Evolutionary conservation across 2,113 vertebrate species (phyloP), one percentile per base, ranked within the genome.

Genomic region (Fregata magnificens): DNA sequence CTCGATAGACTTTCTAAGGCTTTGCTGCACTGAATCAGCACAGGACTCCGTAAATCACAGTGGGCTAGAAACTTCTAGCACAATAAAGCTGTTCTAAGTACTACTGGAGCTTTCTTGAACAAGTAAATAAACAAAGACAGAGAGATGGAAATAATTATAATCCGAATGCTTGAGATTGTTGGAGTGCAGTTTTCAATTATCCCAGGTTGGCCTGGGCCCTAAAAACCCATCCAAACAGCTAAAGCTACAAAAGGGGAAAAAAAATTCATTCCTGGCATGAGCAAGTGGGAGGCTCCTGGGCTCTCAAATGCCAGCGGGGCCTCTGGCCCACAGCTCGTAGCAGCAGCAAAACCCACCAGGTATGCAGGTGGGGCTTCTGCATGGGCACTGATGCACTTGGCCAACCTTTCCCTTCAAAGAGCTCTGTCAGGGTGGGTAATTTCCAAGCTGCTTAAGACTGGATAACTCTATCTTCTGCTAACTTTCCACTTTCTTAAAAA

Each of bases 131-230:
- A 93, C 73, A 85, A 36, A 94, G n/a, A 18, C 18, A 65, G 62
- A 29, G 86, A 91, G 63, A 97, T 86, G 94, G 94, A 78, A 97
- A 92, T 82, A 59, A 92, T 95, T 74, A 81, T 16, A 81, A 83
- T 49, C 47, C 0, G 0, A 81, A 93, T 81, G 55, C 67, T 55
- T 91, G 71, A 42, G 53, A 97, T 82, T 21, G 52, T 66, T 91
- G 78, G 40, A 91, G 34, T 4, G 38, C n/a, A 50, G 56, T 44
- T 82, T 88, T 55, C 66, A 50, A 11, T 77, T 73, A 82, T 65
- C 63, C 71, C n/a, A 38, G 40, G 29, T 34, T 56, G 40, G 9
- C 66, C 67, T 82, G 19, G 82, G 47, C 63, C 49, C 42, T 58
- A 73, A 77, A 70, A 52, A 5, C 6, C 15, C 26, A 50, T 44